A percentile compares a stretch with the other conserved stretches of the same genome.
phyloP scores from a whole-genome alignment of 2,797 vertebrate species.

The Mus minutoides region DNA sequence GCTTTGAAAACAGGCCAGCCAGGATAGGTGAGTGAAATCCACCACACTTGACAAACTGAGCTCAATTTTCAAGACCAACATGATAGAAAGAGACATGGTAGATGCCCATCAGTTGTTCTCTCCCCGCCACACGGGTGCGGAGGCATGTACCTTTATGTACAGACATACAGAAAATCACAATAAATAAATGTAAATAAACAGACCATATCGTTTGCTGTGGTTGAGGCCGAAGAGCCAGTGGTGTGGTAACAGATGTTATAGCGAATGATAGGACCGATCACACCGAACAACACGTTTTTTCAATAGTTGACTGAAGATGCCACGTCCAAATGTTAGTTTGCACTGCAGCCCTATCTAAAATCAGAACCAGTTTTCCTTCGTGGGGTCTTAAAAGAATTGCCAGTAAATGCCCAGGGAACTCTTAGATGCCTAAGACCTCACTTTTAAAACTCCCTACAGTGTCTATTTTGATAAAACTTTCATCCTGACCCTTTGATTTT shows the following conservation, averaged over 20 bases:
- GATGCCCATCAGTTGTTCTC: too few species aligned
- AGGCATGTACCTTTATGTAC: neutral
- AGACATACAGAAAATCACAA: neutral
- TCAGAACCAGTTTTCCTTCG: neutral
- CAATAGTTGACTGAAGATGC: neutral
- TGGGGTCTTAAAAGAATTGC: neutral
- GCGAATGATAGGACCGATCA: neutral
- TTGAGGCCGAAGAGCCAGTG: neutral
- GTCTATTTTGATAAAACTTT: neutral
- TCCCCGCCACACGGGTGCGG: neutral
- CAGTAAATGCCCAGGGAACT: neutral
- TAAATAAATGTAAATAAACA: neutral
- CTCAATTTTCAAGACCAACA: neutral
- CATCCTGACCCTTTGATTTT: conserved; percentile 8
- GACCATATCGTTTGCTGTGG: neutral
- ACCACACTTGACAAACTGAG: neutral
- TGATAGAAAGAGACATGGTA: neutral
- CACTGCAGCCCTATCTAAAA: neutral
- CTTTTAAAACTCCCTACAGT: neutral
- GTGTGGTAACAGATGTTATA: neutral
- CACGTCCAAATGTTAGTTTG: conserved; percentile 12
- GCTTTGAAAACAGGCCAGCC: neutral
- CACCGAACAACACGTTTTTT: neutral
- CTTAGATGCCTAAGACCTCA: neutral
- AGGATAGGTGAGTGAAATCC: too few species aligned